Base-by-base conservation (phyloP, 2,888 invertebrate species). In the Rambutsinella grinnellia region DNA sequence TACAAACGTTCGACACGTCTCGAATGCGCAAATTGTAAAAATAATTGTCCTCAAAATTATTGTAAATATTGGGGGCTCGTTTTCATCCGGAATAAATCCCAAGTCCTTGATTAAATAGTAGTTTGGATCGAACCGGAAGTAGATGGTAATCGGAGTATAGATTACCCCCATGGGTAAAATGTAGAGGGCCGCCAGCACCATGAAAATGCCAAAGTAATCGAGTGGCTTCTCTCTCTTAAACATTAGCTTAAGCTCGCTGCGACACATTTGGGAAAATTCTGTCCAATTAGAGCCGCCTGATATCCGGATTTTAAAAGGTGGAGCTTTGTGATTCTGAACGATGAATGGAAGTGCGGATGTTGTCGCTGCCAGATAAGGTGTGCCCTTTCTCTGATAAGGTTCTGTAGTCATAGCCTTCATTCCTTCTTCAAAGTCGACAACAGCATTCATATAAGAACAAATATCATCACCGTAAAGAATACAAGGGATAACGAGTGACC, bases 341-440 rank as follows among this genome's bases (percentile, higher is more conserved):
- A n/a, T n/a, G n/a, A n/a, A n/a, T n/a, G n/a, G n/a, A n/a, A n/a
- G n/a, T n/a, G n/a, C n/a, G n/a, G n/a, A n/a, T n/a, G n/a, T n/a
- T n/a, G n/a, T n/a, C n/a, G n/a, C n/a, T n/a, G n/a, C n/a, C n/a
- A n/a, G n/a, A n/a, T n/a, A n/a, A n/a, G n/a, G n/a, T n/a, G n/a
- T n/a, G n/a, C n/a, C n/a, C n/a, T n/a, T n/a, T n/a, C n/a, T n/a
- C n/a, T n/a, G n/a, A n/a, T n/a, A n/a, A n/a, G n/a, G n/a, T n/a
- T n/a, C n/a, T n/a, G n/a, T n/a, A n/a, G n/a, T n/a, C n/a, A n/a
- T n/a, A n/a, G n/a, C n/a, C n/a, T n/a, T n/a, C n/a, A n/a, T n/a
- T 3, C 10, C 58, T 15, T 21, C 62, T 17, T 49, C 62, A 17
- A 62, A 62, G n/a, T 51, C 51, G 2, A 24, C 10, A 26, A 62